These are phyloP conservation scores for Peromyscus eremicus DNA, from an alignment of 2,797 vertebrate genomes.

Conservation along the genomic window DNA sequence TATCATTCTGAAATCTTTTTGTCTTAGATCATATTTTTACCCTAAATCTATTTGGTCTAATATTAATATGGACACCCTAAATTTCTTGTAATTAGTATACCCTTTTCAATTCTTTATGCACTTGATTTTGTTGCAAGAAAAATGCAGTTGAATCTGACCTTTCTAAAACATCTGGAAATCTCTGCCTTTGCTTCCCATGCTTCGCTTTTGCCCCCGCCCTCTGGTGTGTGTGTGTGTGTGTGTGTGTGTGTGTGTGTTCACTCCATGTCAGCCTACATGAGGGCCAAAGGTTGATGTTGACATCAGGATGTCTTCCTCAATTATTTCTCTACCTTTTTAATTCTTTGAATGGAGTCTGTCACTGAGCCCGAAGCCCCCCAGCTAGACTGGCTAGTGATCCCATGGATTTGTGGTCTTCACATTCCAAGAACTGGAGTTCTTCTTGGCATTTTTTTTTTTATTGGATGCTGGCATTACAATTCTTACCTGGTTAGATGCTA, in stretches of 20 bases:
- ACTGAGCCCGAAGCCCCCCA: not conserved
- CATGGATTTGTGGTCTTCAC: not conserved
- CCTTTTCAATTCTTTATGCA: not conserved
- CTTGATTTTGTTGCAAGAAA: not conserved
- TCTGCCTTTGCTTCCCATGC: not conserved
- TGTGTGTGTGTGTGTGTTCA: not conserved
- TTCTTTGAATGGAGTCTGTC: not conserved
- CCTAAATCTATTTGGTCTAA: not conserved
- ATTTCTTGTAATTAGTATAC: not conserved
- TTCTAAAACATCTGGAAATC: not conserved
- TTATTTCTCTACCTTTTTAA: not conserved
- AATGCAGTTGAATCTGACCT: not conserved
- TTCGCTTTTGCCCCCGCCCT: not conserved
- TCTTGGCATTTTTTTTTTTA: not conserved
- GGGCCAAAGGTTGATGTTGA: not conserved
- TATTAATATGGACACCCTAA: not conserved
- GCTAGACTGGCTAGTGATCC: not conserved
- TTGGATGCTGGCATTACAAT: not conserved
- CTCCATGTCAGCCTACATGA: not conserved
- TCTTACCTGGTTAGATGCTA: conserved; percentile 46
- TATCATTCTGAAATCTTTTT: not conserved
- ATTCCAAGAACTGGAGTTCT: not conserved
- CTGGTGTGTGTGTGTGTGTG: not conserved
- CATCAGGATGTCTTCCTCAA: not conserved
- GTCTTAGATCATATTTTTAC: not conserved